Base-by-base conservation (phyloP, 2,888 invertebrate genomes). In the Patella pellucida region DNA sequence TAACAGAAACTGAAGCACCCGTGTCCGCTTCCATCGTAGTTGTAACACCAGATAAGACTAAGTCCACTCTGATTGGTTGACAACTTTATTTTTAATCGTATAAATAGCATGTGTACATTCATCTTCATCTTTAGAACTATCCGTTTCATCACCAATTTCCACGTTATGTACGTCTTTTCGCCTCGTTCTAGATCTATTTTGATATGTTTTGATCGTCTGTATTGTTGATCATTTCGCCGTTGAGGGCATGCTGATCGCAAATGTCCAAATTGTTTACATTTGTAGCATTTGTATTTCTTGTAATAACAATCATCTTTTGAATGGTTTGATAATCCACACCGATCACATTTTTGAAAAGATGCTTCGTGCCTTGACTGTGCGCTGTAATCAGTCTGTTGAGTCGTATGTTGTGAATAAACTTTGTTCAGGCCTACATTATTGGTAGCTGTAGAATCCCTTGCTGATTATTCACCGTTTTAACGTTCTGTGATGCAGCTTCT, bases 291-390 rank as follows among this genome's bases (percentile, higher is more conserved):
- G 19, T 19, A 56, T 11, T 56, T 56, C 19, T 56, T 56, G 3
- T 56, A 56, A 56, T 56, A 2, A 56, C 56, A 56, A 56, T 56
- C 56, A 14, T 56, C 56, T 56, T 19, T 56, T 16, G 56, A 56
- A 16, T 56, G 56, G 19, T 56, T 56, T 9, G 56, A 56, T 56
- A 56, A 56, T 56, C 56, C 56, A 56, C 56, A 56, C 16, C 56
- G 16, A 19, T 56, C 56, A 56, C 56, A 56, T 41, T 41, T 41
- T 41, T 41, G 41, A 41, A 9, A 41, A 41, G 9, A 41, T 41
- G 9, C 41, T 41, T 4, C 9, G 41, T 41, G 41, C 16, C 19
- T 14, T 56, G 56, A 56, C 2, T 19, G 16, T 9, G 19, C 7
- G 16, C 56, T 19, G 19, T 16, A 16, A 56, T 19, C 19, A 19